A percentile compares a stretch with the other conserved stretches of the same genome.
Evolutionary conservation across 2,797 vertebrate genomes (phyloP).

Genomic region (Atherinosoma microstoma): DNA sequence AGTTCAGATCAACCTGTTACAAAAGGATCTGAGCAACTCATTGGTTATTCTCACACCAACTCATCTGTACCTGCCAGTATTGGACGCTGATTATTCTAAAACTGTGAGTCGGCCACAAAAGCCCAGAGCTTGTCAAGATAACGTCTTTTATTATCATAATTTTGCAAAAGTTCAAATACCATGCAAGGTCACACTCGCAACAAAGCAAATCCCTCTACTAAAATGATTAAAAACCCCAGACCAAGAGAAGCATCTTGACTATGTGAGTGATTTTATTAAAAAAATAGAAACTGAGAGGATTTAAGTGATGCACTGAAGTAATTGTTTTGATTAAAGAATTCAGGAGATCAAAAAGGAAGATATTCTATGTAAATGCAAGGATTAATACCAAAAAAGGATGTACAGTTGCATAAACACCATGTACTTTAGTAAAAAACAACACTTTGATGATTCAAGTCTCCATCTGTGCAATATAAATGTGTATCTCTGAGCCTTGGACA

Average conservation of each 20-base stretch:
- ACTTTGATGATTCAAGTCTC: conserved; percentile 53
- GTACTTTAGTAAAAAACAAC: conserved; percentile 48
- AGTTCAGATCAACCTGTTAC: not conserved
- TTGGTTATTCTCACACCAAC: not conserved
- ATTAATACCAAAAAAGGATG: conserved; percentile 46
- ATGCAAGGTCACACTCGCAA: not conserved
- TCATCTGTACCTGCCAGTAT: not conserved
- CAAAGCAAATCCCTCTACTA: not conserved
- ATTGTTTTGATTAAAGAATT: conserved; percentile 46
- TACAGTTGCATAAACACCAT: conserved; percentile 26
- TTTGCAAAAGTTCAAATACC: not conserved
- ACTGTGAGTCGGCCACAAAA: not conserved
- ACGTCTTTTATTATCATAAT: not conserved
- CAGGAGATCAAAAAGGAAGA: conserved; percentile 21
- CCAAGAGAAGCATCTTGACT: not conserved
- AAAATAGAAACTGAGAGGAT: conserved; percentile 1
- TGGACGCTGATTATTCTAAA: not conserved
- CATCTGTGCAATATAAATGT: conserved; percentile 57
- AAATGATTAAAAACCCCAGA: not conserved
- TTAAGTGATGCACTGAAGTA: conserved; percentile 45
- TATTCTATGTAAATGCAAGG: conserved; percentile 38
- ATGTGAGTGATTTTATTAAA: not conserved
- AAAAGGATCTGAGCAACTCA: not conserved
- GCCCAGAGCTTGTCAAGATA: not conserved
- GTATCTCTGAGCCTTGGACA: conserved; percentile 15